Base-by-base conservation (phyloP, 2,888 invertebrate genomes). In the Acronicta leporina region DNA sequence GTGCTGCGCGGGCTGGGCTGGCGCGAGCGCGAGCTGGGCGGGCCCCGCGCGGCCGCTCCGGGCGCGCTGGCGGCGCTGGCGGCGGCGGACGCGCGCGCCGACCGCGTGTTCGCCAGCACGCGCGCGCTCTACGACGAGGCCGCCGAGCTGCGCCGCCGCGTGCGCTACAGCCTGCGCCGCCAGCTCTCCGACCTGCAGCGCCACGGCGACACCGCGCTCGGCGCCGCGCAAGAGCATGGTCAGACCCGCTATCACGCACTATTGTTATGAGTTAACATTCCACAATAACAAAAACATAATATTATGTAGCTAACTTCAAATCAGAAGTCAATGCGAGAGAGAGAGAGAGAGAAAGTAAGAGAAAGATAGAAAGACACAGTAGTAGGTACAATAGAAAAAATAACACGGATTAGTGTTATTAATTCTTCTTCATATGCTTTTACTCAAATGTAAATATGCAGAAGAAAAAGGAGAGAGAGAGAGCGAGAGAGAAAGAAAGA, bases 201-300 rank as follows among this genome's bases (percentile, higher is more conserved):
- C 10, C 95, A 96, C 61, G 96, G 96, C 50, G 97, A 96, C 77
- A 95, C 96, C 0, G 96, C 96, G 66, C 90, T 97, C 2, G 96
- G 96, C 15, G 95, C 96, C 55, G 97, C 96, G 0, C 96, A 96
- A 84, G 97, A 97, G 81, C 96, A 96, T 80, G 95, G 96, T 96
- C 75, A 79, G 80, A n/a, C n/a, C n/a, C 33, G 3, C 2, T 5
- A 3, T 20, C 2, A 4, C 20, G 20, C 20, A 20, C 4, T 20
- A 20, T n/a, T n/a, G n/a, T n/a, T n/a, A n/a, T n/a, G n/a, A n/a
- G n/a, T n/a, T n/a, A n/a, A n/a, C n/a, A n/a, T n/a, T n/a, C n/a
- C n/a, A n/a, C n/a, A n/a, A n/a, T n/a, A n/a, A n/a, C n/a, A n/a
- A n/a, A n/a, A n/a, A n/a, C n/a, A n/a, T n/a, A n/a, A n/a, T n/a